Evolutionary conservation across 2,888 invertebrate genomes (phyloP), one percentile per base, ranked within the genome.

Genomic region (Homarus gammarus): DNA sequence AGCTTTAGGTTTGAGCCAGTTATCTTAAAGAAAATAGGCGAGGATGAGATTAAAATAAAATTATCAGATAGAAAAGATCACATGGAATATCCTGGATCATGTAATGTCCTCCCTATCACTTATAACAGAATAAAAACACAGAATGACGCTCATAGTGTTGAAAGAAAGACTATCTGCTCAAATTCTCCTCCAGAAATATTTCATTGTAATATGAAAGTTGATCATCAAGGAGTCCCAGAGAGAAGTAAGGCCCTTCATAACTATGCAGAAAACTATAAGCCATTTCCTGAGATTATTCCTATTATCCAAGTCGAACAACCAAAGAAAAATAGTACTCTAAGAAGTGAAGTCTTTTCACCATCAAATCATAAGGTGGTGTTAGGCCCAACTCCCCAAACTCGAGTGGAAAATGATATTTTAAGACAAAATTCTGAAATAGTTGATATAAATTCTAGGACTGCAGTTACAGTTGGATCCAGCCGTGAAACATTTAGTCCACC

Each of bases 1-100:
- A 56, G 78, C 40, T 86, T 86, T 22, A 86, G 31, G 36, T 86
- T 86, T 64, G 36, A 79, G 6, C 86, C 86, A 51, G 79, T 86
- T 5, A 75, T 75, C 8, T 38, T 61, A 0, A 75, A 56, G 31
- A 84, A 40, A 27, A 40, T 75, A n/a, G 51, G 33, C 2, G 33
- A 61, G n/a, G 51, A 79, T 79, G n/a, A 27, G 5, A 27, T 6
- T 6, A 22, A 22, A 22, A 18, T 27, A 6, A 27, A 8, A 3
- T 27, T 64, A 64, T 27, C 10, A 27, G 27, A 10, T 64, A 18
- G 10, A 64, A 27, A 64, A 64, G 8, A 27, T n/a, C 6, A 3
- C 5, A 5, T n/a, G 51, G 51, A 56, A 56, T 18, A 56, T 56
- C 51, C 22, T 15, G 10, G 3, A 27, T 18, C 10, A 64, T 1